Base-by-base conservation (phyloP, 2,113 vertebrate genomes). In the Motacilla alba region DNA sequence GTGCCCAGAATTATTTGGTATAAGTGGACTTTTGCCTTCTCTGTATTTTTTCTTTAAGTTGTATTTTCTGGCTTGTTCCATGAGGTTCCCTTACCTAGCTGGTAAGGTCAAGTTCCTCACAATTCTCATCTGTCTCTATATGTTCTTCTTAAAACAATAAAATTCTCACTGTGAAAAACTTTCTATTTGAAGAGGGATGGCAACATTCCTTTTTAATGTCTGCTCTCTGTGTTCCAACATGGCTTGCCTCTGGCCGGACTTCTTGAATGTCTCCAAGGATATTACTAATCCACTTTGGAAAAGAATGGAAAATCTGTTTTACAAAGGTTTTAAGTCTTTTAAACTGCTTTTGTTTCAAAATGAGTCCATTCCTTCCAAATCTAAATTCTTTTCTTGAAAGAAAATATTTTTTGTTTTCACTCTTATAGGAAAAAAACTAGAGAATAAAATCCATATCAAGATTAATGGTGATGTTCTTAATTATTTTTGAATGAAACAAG, bases 241-340 rank as follows among this genome's bases (percentile, higher is more conserved):
- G 50, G 80, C 52, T 90, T 89, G 92, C 89, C 89, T 78, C 76
- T 94, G 89, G 93, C 93, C 93, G 60, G n/a, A 89, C 39, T 68
- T 90, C 85, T 62, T 90, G 13, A 46, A 68, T 84, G 83, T 93
- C 93, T 89, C 56, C 77, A 72, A 87, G 74, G 68, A 41, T 81
- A 69, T 92, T 97, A 94, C 30, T 96, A 86, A 90, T 75, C 15
- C 50, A 52, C n/a, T 88, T 94, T 72, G 76, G 92, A 94, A 95
- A 68, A 92, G 31, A 93, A 83, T 18, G 39, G 83, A 92, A 93
- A 90, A 74, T 93, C 24, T 85, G 39, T 46, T 90, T 85, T 92
- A 66, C 20, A 70, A 60, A 73, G 46, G 6, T 35, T 90, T 81
- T 63, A 74, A 88, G 59, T 46, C 27, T 69, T 90, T 72, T 73